A percentile compares a stretch with the other conserved stretches of the same genome.
Conservation (phyloP, 92 coral and sea anemone genomes). For the Micromussa lordhowensis region DNA sequence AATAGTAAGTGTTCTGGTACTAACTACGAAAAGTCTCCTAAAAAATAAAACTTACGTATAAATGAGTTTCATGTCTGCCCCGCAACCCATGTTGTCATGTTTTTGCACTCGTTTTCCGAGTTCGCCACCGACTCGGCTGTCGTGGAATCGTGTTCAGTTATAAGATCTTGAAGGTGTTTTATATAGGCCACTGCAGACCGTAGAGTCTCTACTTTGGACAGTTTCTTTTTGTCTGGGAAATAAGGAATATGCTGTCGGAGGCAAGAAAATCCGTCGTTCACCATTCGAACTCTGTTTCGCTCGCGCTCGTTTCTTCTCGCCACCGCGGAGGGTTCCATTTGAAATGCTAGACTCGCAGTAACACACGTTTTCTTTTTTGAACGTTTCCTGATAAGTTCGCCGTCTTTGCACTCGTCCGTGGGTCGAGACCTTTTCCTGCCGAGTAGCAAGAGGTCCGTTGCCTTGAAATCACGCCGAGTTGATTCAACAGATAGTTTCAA, state of each 20-base stretch:
- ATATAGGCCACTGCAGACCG: constrained; percentile 97
- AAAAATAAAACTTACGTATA: constrained; percentile 15
- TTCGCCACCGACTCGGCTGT: constrained; percentile 42
- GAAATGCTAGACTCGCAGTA: constrained; percentile 68
- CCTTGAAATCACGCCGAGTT: constrained; percentile 12
- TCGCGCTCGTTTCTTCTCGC: constrained; percentile 96
- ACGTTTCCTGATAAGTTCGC: constrained; percentile 30
- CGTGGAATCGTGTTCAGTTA: constrained; percentile 89
- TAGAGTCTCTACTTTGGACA: constrained; percentile 96
- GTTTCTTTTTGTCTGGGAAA: constrained; percentile 93
- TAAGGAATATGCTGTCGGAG: constrained; percentile 97
- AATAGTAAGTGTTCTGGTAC: constrained; percentile 2
- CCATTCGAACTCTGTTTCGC: constrained; percentile 93
- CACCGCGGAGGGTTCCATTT: constrained; percentile 89
- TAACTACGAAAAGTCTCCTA: constrained; percentile 9
- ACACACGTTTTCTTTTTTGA: constrained; percentile 59
- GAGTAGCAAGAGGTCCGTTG: constrained; percentile 32
- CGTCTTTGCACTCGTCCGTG: constrained; percentile 5
- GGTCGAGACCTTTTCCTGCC: constrained; percentile 50
- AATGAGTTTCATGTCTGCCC: constrained; percentile 15
- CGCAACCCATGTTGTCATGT: constrained; percentile 38
- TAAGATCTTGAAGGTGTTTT: constrained; percentile 89
- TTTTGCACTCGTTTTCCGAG: constrained; percentile 38
- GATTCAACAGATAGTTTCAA: constrained; percentile 26
- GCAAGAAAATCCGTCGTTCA: constrained; percentile 94